Evolutionary conservation across 2,888 invertebrate species (phyloP).

Genomic region (Drosophila falleni): DNA sequence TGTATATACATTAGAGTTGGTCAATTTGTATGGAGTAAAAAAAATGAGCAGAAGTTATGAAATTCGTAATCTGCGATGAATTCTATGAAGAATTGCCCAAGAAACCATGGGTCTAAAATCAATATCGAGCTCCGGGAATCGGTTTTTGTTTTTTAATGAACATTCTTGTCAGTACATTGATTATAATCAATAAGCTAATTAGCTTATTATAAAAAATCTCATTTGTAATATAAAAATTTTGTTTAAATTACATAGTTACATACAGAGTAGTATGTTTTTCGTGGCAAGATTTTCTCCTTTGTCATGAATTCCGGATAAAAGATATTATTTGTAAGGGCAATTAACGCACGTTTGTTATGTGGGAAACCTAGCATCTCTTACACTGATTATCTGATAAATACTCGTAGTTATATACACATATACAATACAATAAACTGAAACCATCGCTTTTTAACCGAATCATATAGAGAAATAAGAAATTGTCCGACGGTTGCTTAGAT

Average conservation of each 20-base stretch:
- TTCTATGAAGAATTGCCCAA: too few species aligned
- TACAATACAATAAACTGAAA: background rate
- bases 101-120: too few species aligned
- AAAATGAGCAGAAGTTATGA: too few species aligned
- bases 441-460: background rate
- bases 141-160: too few species aligned
- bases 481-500: background rate
- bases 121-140: too few species aligned
- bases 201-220: background rate
- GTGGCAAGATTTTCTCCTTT: slow-evolving; percentile 6
- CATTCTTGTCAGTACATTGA: background rate
- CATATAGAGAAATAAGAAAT: background rate
- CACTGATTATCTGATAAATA: slow-evolving; percentile 12
- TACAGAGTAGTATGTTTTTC: too few species aligned
- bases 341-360: slow-evolving; percentile 48
- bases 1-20: too few species aligned
- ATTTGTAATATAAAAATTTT: background rate
- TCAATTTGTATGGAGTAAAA: too few species aligned
- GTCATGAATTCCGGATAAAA: background rate
- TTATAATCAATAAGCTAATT: too few species aligned
- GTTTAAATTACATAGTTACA: background rate
- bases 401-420: background rate
- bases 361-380: background rate
- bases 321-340: slow-evolving; percentile 41
- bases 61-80: too few species aligned